Percentiles rank a stretch among this genome's conserved stretches.
Conservation (phyloP, 1,140 invertebrate genomes). For the Liolophura sinensis region DNA sequence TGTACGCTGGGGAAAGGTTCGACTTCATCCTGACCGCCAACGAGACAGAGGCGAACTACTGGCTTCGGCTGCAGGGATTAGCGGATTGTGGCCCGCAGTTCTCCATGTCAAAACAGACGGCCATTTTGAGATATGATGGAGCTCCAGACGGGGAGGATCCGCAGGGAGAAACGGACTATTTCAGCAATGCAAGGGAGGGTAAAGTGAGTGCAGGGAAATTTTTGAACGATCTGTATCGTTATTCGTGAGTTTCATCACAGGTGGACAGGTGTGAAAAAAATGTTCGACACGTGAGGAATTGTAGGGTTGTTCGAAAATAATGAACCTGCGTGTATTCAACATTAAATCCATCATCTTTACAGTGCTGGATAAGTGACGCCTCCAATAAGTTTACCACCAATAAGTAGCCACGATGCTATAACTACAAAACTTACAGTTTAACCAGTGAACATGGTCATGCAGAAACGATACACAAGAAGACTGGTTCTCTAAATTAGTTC, state of each 20-base stretch:
- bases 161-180: conserved; percentile 70
- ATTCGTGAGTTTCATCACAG: conserved; percentile 62
- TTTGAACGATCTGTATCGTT: no score
- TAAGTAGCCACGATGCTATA: no score
- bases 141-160: conserved; percentile 8
- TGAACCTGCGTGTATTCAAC: no score
- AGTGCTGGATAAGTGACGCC: no score
- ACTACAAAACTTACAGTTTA: no score
- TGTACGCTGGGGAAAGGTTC: conserved; percentile 62
- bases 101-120: conserved; percentile 77
- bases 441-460: no score
- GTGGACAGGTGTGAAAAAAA: conserved; percentile 53
- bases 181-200: conserved; percentile 56
- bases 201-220: conserved; percentile 35
- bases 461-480: no score
- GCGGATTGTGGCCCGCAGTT: conserved; percentile 77
- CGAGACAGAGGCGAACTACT: conserved; percentile 74
- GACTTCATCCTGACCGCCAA: conserved; percentile 81
- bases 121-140: conserved; percentile 62
- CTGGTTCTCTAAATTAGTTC: no score
- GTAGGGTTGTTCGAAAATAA: no score
- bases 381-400: no score
- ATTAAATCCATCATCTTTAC: no score
- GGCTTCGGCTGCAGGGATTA: conserved; percentile 76
- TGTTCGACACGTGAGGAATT: no score